Base-by-base conservation (phyloP, 1,140 invertebrate genomes). In the Ceratoteleas bidentatus region DNA sequence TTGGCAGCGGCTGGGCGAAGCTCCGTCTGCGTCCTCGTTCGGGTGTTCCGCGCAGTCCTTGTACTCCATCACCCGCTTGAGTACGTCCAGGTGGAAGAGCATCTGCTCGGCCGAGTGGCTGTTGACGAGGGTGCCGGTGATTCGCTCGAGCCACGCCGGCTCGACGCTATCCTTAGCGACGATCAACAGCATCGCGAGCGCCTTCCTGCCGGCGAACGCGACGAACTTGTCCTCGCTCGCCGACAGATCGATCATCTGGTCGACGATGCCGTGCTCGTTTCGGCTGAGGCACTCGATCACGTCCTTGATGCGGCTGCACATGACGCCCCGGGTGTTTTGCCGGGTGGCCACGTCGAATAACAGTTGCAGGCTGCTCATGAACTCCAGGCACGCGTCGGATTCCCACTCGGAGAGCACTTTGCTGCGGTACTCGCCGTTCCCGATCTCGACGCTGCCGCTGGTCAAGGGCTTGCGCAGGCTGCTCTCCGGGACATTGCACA, bases 51-150 rank as follows among this genome's bases (percentile, higher is more conserved):
- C 95, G 38, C 95, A 92, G 88, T 97, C 96, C 88, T 96, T 97
- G 94, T 96, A 96, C 87, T 97, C 96, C 0, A 97, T 95, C 73
- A 97, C 95, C 64, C 96, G 93, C 85, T 96, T 96, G 45, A 97
- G 94, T 45, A 97, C 94, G 85, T 97, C 96, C 76, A 97, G 90
- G 58, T 95, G 96, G 87, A 97, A 96, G 74, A 96, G 94, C 88
- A 97, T 96, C 90, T 91, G 90, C 58, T 87, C 90, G 0, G 89
- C 88, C 7, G 83, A 92, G 65, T 87, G 90, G 47, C 89, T 93
- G 85, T 86, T 92, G 53, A 86, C 87, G 8, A 91, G 66, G 2
- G 88, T 90, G 10, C 88, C 83, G 0, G 91, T 92, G 6, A 93
- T 79, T 82, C 94, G 94, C 81, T 96, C 95, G 40, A 97, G 88